Base-by-base conservation (phyloP, 1,140 invertebrate genomes). In the Akabosia matsudoensis region DNA sequence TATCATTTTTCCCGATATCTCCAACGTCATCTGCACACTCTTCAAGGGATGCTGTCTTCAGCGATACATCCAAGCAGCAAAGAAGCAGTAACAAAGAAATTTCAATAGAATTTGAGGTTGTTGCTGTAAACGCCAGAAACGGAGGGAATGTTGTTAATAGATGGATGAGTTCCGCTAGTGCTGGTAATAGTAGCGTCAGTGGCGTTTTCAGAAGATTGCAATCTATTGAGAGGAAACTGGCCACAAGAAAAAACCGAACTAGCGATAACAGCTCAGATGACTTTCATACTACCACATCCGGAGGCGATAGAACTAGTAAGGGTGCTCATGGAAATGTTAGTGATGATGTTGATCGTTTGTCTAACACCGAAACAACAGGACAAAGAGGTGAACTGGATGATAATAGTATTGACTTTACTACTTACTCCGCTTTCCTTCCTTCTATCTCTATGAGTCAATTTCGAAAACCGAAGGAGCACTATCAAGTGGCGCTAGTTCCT, bases 71-170 rank as follows among this genome's bases (percentile, higher is more conserved):
- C 37, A 45, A 61, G 10, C 3, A 72, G 31, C 22, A 34, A 76
- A 61, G 34, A 24, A 33, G 52, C 37, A 37, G 72, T n/a, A 74
- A 77, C 56, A 74, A 77, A 31, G 76, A 37, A 56, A 77, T 77
- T 74, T 30, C 56, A 33, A 77, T 77, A 37, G 76, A 77, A 31
- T 77, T 77, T 30, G 76, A 77, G 24, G n/a, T 77, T 22, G 18
- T 74, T 67, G 54, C 72, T 37, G 7, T 31, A 54, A 33, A 22
- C 56, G 2, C 31, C 1, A 24, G 45, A 22, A 33, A 67, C 4
- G 7, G 7, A 28, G 61, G 61, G 22, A 67, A 67, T n/a, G 61
- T 67, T 10, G 61, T 67, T 13, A 67, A 67, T 67, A 7, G 61
- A 67, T 67, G 61, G 61, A 67, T 67, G 61, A 67, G 61, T 31